phyloP scores from a whole-genome alignment of 2,113 vertebrate genomes.

The Centropristis striata region DNA sequence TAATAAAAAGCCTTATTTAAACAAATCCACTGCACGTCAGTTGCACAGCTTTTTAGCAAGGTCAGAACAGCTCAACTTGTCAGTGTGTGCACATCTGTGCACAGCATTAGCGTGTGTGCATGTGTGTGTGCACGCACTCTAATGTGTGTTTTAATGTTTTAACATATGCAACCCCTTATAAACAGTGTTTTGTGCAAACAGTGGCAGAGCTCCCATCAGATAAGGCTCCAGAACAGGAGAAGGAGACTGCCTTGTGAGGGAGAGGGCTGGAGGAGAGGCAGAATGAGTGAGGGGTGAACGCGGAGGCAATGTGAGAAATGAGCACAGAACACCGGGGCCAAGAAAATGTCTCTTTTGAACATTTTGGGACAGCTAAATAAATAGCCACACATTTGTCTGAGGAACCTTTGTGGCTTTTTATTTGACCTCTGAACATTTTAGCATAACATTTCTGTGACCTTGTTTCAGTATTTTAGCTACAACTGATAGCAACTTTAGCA shows the following conservation, averaged over 20 bases:
- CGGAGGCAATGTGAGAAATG: conserved; percentile 65
- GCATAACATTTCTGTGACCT: conserved; percentile 1
- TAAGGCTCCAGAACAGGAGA: conserved; percentile 80
- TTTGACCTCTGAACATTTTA: conserved; percentile 28
- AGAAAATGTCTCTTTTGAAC: conserved; percentile 45
- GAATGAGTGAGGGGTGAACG: conserved; percentile 71
- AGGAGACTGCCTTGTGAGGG: conserved; percentile 69
- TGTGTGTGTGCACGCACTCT: conserved; percentile 54
- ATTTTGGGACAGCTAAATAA: conserved; percentile 50
- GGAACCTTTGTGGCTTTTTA: conserved; percentile 7
- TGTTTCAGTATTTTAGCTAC: not conserved
- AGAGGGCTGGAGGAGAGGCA: conserved; percentile 16
- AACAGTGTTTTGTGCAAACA: conserved; percentile 86
- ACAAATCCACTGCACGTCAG: conserved; percentile 59
- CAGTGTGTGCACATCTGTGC: conserved; percentile 42
- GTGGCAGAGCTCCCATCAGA: conserved; percentile 87
- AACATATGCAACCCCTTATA: conserved; percentile 88
- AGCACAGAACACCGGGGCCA: conserved; percentile 33
- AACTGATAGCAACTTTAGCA: not conserved
- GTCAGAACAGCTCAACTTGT: conserved; percentile 60
- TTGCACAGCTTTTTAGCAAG: conserved; percentile 60
- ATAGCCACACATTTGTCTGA: conserved; percentile 32
- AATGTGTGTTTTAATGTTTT: conserved; percentile 82
- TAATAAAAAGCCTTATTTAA: conserved; percentile 71
- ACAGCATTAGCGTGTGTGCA: conserved; percentile 40